A percentile compares a stretch with the other conserved stretches of the same genome.
These are phyloP conservation scores for Solea solea DNA, from an alignment of 2,113 vertebrate genomes.

Conservation along the genomic window DNA sequence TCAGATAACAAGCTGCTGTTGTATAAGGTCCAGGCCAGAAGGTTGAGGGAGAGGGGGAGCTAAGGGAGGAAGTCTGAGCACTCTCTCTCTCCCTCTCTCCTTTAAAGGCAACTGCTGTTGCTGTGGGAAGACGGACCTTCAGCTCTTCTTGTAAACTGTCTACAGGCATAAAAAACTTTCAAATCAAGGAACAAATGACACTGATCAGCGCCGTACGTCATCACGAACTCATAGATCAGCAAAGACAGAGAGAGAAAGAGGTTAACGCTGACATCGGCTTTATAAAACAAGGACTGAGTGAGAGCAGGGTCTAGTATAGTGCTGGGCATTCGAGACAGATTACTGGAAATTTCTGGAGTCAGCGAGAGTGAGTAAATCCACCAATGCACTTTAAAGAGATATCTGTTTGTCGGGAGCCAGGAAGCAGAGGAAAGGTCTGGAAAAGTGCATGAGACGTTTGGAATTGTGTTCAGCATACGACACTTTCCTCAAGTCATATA, in stretches of 20 bases:
- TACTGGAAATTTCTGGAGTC: slow-evolving; percentile 67
- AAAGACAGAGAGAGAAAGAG: not conserved
- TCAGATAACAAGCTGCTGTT: slow-evolving; percentile 64
- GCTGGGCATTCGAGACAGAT: slow-evolving; percentile 67
- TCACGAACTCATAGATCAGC: slow-evolving; percentile 58
- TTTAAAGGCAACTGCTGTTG: slow-evolving; percentile 71
- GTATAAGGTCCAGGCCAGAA: slow-evolving; percentile 55
- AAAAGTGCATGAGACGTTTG: slow-evolving; percentile 20
- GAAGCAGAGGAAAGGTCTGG: slow-evolving; percentile 23
- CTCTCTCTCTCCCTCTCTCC: slow-evolving; percentile 41
- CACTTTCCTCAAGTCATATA: slow-evolving; percentile 24
- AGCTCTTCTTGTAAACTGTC: slow-evolving; percentile 72
- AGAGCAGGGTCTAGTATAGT: slow-evolving; percentile 39
- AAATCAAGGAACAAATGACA: slow-evolving; percentile 76
- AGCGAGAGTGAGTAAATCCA: slow-evolving; percentile 69
- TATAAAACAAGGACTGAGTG: slow-evolving; percentile 6
- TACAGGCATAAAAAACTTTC: slow-evolving; percentile 56
- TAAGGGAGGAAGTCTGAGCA: slow-evolving; percentile 11
- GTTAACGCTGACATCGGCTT: slow-evolving; percentile 49
- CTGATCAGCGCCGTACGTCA: slow-evolving; percentile 55
- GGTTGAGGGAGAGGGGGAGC: slow-evolving; percentile 15
- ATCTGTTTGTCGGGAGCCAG: slow-evolving; percentile 31
- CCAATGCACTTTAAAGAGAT: slow-evolving; percentile 58
- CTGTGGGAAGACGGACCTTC: slow-evolving; percentile 49
- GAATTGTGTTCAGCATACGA: slow-evolving; percentile 32